These are phyloP conservation scores for cat (Felis catus) DNA, from an alignment of 2,113 vertebrate species.

Conservation along the genomic window F.catus_Fca126_mat1.0 CM031419.1:207584001-207584500, in stretches of 20 bases:
- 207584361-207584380: neutral
- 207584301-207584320: neutral
- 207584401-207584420: neutral
- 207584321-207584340: neutral
- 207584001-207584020: too few species aligned
- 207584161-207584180: too few species aligned
- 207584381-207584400: neutral
- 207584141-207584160: too few species aligned
- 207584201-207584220: neutral
- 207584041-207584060: too few species aligned
- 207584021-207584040: too few species aligned
- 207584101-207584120: too few species aligned
- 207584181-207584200: neutral
- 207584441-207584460: conserved; percentile 49
- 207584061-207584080: too few species aligned
- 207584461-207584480: conserved; percentile 21
- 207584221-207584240: neutral
- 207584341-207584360: neutral
- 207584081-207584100: too few species aligned
- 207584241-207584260: rapidly evolving
- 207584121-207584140: too few species aligned
- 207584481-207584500: conserved; percentile 46
- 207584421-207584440: conserved; percentile 14
- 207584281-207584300: neutral
- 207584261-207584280: neutral